phyloP scores from a whole-genome alignment of 2,113 vertebrate species.

The Vulpes lagopus region DNA sequence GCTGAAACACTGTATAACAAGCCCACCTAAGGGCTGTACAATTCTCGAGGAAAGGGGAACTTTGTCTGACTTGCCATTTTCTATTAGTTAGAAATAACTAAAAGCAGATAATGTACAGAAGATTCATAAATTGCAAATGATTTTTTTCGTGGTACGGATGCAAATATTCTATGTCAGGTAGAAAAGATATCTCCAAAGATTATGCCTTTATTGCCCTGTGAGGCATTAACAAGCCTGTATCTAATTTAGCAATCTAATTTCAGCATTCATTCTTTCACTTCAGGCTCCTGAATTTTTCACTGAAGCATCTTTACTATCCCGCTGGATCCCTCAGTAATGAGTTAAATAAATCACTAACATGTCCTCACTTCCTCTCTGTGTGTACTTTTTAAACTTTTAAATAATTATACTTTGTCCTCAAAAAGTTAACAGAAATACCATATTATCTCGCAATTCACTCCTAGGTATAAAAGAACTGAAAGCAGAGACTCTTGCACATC shows the following conservation, averaged over 20 bases:
- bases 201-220: background rate
- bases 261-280: slow-evolving; percentile 2
- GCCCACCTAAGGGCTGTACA: background rate
- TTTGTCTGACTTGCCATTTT: background rate
- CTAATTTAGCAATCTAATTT: background rate
- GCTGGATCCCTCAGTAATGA: background rate
- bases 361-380: background rate
- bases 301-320: background rate
- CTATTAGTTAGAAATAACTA: background rate
- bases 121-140: background rate
- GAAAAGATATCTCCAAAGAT: background rate
- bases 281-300: background rate
- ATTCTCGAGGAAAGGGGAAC: background rate
- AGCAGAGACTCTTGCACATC: background rate
- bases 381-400: background rate
- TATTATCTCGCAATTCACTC: background rate
- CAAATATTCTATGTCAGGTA: background rate
- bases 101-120: background rate
- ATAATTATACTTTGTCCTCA: background rate
- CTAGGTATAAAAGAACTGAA: background rate
- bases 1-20: background rate
- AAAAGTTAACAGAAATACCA: background rate
- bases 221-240: background rate
- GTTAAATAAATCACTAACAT: background rate
- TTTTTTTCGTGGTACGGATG: background rate